These are phyloP conservation scores for Drosophila formosana DNA, from an alignment of 2,888 invertebrate species.

Conservation along the genomic window DNA sequence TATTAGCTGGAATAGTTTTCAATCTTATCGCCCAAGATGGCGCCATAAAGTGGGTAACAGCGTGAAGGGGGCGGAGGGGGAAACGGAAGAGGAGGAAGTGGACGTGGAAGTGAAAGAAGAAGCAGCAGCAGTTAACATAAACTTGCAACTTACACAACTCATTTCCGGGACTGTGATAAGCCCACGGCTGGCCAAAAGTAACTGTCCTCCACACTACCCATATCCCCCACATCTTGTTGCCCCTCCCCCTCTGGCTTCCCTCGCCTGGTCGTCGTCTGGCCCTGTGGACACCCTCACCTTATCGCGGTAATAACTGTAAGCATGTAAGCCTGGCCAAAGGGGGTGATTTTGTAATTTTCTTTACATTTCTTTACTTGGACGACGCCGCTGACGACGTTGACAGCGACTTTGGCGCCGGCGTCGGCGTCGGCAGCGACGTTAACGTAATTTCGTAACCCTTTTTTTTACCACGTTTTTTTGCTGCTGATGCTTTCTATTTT, in stretches of 20 bases:
- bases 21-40: conserved; percentile 14
- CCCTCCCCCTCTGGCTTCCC: neutral
- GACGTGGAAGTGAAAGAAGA: neutral
- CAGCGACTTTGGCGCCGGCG: neutral
- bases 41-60: conserved; percentile 5
- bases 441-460: conserved; percentile 69
- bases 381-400: conserved; percentile 2
- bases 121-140: conserved; percentile 37
- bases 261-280: conserved; percentile 2
- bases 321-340: conserved; percentile 80
- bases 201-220: conserved; percentile 14
- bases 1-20: conserved; percentile 43
- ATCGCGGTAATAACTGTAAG: conserved; percentile 80
- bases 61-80: neutral
- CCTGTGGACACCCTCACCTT: conserved; percentile 69
- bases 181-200: conserved; percentile 37
- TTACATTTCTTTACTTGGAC: conserved; percentile 75
- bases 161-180: conserved; percentile 76
- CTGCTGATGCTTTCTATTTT: neutral
- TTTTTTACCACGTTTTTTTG: conserved; percentile 42
- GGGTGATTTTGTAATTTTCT: conserved; percentile 80
- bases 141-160: conserved; percentile 76
- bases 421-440: conserved; percentile 18
- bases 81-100: neutral
- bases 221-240: neutral